These are phyloP conservation scores for Trilocha varians DNA, from an alignment of 2,888 invertebrate species.

Conservation along the genomic window DNA sequence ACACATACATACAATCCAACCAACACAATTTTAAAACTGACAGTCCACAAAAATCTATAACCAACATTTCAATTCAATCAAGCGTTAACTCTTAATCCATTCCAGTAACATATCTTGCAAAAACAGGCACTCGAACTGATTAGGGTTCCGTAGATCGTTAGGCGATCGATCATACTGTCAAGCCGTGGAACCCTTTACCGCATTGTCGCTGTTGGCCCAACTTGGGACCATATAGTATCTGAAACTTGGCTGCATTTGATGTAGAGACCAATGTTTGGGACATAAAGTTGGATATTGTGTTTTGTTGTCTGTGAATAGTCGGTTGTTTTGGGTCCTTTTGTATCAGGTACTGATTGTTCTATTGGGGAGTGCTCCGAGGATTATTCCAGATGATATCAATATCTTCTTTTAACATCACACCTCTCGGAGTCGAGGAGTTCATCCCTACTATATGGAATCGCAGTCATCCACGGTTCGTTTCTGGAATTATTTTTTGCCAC, in stretches of 20 bases:
- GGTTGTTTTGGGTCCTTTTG: no score
- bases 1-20: no score
- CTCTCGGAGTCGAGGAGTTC: no score
- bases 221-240: conserved; percentile 13
- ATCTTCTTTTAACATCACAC: no score
- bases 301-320: no score
- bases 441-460: no score
- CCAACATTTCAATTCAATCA: background rate
- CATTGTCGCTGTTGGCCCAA: conserved; percentile 18
- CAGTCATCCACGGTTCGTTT: no score
- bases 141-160: conserved; percentile 21
- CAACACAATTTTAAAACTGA: no score
- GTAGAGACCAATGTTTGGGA: conserved; percentile 11
- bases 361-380: no score
- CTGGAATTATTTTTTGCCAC: no score
- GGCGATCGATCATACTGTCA: conserved; percentile 23
- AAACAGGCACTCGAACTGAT: conserved; percentile 15
- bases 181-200: conserved; percentile 17
- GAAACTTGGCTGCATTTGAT: conserved; percentile 16
- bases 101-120: conserved; percentile 1
- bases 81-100: background rate
- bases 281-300: background rate
- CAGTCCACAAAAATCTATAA: background rate
- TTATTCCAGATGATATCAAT: no score
- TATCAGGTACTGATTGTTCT: no score